These are phyloP conservation scores for Drosophila barbarae DNA, from an alignment of 2,888 invertebrate genomes.

Conservation along the genomic window DNA sequence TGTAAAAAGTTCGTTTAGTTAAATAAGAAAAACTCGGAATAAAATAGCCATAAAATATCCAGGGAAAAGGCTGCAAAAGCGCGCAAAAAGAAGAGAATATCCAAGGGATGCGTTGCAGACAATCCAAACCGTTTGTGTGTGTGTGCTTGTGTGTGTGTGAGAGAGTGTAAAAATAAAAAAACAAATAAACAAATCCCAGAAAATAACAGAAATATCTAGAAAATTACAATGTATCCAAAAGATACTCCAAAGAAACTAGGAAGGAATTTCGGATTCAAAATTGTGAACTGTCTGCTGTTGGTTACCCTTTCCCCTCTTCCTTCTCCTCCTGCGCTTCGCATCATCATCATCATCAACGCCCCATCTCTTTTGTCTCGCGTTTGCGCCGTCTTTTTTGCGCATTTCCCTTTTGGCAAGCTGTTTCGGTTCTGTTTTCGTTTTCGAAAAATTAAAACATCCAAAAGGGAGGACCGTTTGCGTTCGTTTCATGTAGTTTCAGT, in stretches of 20 bases:
- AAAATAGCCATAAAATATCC: background rate
- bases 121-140: conserved; percentile 24
- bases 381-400: conserved; percentile 75
- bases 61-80: conserved; percentile 11
- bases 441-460: conserved; percentile 53
- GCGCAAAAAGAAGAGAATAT: conserved; percentile 22
- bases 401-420: conserved; percentile 47
- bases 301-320: background rate
- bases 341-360: conserved; percentile 21
- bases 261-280: background rate
- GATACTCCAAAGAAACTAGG: background rate
- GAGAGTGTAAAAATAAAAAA: conserved; percentile 6
- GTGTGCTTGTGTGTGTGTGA: conserved; percentile 20
- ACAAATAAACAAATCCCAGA: conserved; percentile 4
- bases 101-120: conserved; percentile 33
- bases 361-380: conserved; percentile 61
- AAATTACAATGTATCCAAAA: background rate
- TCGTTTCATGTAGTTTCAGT: conserved; percentile 13
- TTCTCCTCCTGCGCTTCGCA: conserved; percentile 5
- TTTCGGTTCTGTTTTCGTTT: conserved; percentile 64
- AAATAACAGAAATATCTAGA: conserved; percentile 5
- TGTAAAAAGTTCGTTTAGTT: conserved; percentile 38
- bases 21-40: background rate
- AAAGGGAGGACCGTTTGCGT: conserved; percentile 17
- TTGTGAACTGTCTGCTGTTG: conserved; percentile 8